Base-by-base conservation (phyloP, 2,113 vertebrate genomes). In the Silurus meridionalis region DNA sequence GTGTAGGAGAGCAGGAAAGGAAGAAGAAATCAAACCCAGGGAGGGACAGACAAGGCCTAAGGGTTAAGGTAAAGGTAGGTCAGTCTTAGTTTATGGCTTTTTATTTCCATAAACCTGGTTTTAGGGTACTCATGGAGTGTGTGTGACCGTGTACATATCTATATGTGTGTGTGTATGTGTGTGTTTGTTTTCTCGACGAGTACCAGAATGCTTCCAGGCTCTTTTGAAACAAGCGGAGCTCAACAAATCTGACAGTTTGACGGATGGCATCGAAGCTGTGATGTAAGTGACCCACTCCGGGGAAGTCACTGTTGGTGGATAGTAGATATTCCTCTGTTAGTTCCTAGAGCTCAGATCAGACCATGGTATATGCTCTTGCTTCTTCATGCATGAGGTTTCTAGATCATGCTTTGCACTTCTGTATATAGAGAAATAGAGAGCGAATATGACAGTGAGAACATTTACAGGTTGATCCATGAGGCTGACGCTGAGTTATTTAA, bases 1-100 rank as follows among this genome's bases (percentile, higher is more conserved):
- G 91, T 91, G 91, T 93, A 92, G 92, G 82, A 90, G 90, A 91
- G 55, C 91, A 83, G 90, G 86, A 64, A 80, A 84, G 88, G 61
- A 87, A 58, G 88, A 58, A 82, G 89, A 85, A 87, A 87, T 83
- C 82, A 82, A 86, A 87, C 85, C 86, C 82, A 60, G 83, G 87
- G 87, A 91, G 74, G 79, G 83, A 89, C 84, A 87, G 63, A 37
- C 88, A 21, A 86, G 84, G 84, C 84, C 88, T 74, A 72, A 67
- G 69, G 53, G 25, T 80, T 48, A 61, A 87, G 74, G 17, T 23
- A 28, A 93, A 92, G 93, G 95, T 95, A 93, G 84, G 91, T 69
- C 48, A 66, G 85, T 52, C 52, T n/a, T 21, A 25, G 11, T 74
- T 88, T 74, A 63, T 71, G 8, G 72, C 63, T 79, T 77, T 74